A percentile compares a stretch with the other conserved stretches of the same genome.
Conservation (phyloP, 2,113 vertebrate genomes). For the Bambusicola thoracicus region DNA sequence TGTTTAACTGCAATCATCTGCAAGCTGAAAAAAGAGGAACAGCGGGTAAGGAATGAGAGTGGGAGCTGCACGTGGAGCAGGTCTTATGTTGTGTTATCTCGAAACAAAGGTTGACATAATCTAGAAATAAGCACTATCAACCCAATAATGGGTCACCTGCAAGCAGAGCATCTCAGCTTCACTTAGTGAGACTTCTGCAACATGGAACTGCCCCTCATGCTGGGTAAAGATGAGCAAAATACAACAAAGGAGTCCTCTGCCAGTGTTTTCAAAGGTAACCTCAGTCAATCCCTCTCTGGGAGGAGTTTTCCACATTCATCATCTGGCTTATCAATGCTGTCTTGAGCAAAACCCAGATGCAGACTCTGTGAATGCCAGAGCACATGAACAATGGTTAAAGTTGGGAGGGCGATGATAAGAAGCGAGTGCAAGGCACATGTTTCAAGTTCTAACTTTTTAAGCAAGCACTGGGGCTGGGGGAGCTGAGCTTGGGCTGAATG, state of each 20-base stretch:
- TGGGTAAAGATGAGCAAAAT: background rate
- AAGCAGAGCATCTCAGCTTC: background rate
- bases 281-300: background rate
- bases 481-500: conserved; percentile 36
- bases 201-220: background rate
- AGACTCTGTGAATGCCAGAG: conserved; percentile 53
- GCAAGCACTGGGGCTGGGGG: background rate
- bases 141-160: background rate
- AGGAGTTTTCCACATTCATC: conserved; percentile 68
- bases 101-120: conserved; percentile 20
- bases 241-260: background rate
- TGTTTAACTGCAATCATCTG: background rate
- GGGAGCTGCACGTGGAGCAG: background rate
- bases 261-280: background rate
- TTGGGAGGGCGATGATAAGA: conserved; percentile 18
- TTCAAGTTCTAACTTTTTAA: conserved; percentile 69
- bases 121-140: background rate
- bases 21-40: background rate
- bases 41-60: background rate
- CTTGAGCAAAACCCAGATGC: conserved; percentile 32
- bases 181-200: background rate
- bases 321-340: conserved; percentile 31
- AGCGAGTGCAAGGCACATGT: conserved; percentile 53
- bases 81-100: background rate
- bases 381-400: conserved; percentile 53